Base-by-base conservation (phyloP, 2,113 vertebrate genomes). In the Gavia stellata region DNA sequence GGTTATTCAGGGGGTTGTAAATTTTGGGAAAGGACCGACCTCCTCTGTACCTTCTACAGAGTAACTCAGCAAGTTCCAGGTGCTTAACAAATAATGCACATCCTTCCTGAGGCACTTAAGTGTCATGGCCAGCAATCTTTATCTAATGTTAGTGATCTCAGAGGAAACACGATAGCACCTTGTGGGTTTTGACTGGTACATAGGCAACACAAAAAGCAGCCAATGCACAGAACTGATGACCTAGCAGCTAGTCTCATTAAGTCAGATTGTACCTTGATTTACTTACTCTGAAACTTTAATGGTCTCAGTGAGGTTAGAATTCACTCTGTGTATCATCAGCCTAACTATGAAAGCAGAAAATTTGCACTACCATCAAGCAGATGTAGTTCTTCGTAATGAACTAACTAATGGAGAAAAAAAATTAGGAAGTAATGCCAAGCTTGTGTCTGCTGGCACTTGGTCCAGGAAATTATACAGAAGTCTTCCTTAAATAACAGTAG, bases 261-360 rank as follows among this genome's bases (percentile, higher is more conserved):
- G 62, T 72, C 78, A 88, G 67, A 45, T 70, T 63, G 38, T 55
- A 61, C 78, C 56, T 78, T 95, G 96, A 92, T 95, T 95, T 94
- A 92, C 78, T 94, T 70, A 81, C 36, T 90, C 49, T 53, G 42
- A 94, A 85, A 63, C 26, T 18, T 77, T 89, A 42, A 89, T 66
- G 36, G 84, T 84, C 91, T 89, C 86, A 19, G 26, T 24, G 83
- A 91, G 88, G 81, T 77, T 87, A 38, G 70, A 77, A 85, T 91
- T 95, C 86, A 59, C 58, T 19, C 7, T 68, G 47, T 38, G 36
- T 81, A 26, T 55, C 70, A 61, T 90, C 83, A 92, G 62, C 74
- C 73, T 40, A 67, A 58, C 53, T 75, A n/a, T 7, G 74, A 94
- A 89, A 92, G 84, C 65, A 82, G 70, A 92, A 90, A 62, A 93